phyloP scores from a whole-genome alignment of 2,888 invertebrate genomes.

The Dryomyza anilis region DNA sequence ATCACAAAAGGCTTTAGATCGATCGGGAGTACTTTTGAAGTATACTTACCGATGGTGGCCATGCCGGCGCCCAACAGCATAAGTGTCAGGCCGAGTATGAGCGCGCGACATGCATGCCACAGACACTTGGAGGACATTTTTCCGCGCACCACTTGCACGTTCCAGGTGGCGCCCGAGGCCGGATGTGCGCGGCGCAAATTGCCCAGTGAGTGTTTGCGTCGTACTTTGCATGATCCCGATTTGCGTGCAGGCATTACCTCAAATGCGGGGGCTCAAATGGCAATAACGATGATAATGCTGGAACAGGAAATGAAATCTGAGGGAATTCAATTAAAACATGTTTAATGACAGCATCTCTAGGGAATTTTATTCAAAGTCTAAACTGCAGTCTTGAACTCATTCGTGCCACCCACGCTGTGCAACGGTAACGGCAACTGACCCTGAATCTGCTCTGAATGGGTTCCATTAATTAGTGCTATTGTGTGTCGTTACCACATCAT shows the following conservation, averaged over 20 bases:
- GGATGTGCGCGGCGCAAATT: conserved; percentile 74
- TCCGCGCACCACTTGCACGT: conserved; percentile 82
- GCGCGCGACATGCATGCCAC: conserved; percentile 93
- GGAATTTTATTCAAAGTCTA: no score
- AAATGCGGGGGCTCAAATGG: background rate
- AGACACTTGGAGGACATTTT: conserved; percentile 88
- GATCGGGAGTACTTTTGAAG: background rate
- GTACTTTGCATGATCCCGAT: conserved; percentile 51
- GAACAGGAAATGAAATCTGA: background rate
- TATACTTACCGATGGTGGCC: conserved; percentile 84
- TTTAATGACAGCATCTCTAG: no score
- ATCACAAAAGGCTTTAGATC: background rate
- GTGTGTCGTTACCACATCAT: no score
- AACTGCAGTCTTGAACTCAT: no score
- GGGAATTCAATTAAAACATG: no score
- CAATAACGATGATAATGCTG: background rate
- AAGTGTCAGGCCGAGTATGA: conserved; percentile 83
- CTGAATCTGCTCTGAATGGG: no score
- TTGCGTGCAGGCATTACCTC: conserved; percentile 55
- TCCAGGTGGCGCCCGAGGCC: conserved; percentile 83
- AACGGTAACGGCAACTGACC: no score
- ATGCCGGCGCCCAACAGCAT: conserved; percentile 90
- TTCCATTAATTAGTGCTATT: no score
- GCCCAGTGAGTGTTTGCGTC: conserved; percentile 61
- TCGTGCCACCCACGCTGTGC: no score